Evolutionary conservation across 2,113 vertebrate genomes (phyloP), one percentile per base, ranked within the genome.

Genomic region (Pycnonotus jocosus): DNA sequence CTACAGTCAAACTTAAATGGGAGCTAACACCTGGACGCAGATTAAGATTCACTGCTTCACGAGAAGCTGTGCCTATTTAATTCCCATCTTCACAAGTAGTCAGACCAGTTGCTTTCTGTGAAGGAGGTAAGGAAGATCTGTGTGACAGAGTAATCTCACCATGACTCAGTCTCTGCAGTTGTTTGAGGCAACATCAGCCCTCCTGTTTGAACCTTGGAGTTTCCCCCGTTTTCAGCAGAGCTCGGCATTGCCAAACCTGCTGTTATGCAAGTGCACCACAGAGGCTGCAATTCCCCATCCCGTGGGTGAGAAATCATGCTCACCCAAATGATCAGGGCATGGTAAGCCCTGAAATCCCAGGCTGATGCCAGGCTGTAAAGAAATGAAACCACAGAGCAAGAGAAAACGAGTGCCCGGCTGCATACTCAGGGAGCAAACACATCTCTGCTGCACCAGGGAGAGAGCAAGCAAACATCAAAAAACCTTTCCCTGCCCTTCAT

Each of bases 221-320:
- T 96, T 65, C 82, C 79, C 84, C 25, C 30, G 21, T 95, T 94
- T 94, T 62, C 95, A 65, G 93, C 85, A 94, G 31, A 93, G 85
- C 74, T n/a, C 53, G 1, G 25, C 78, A 45, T 93, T 96, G 93
- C 95, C 92, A 96, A 95, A 96, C 15, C 35, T 2, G 61, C 24
- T 1, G 31, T 96, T 95, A 47, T 27, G 88, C 93, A 96, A 96
- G 57, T 1, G 25, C 54, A 33, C 79, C 81, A 23, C 93, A 95
- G 86, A 31, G 30, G 51, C 66, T 92, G 90, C 70, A 93, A 90
- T 38, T 37, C 30, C 25, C 61, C n/a, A 9, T 18, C 79, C 76
- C 21, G 3, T 53, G 85, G 3, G 57, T 9, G 61, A 42, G 54
- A 65, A 89, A 65, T 15, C 31, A 12, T 25, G 91, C 88, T 88